A percentile compares a stretch with the other conserved stretches of the same genome.
These are phyloP conservation scores for Pseudopodoces humilis DNA, from an alignment of 2,113 vertebrate species.

Conservation along the genomic window DNA sequence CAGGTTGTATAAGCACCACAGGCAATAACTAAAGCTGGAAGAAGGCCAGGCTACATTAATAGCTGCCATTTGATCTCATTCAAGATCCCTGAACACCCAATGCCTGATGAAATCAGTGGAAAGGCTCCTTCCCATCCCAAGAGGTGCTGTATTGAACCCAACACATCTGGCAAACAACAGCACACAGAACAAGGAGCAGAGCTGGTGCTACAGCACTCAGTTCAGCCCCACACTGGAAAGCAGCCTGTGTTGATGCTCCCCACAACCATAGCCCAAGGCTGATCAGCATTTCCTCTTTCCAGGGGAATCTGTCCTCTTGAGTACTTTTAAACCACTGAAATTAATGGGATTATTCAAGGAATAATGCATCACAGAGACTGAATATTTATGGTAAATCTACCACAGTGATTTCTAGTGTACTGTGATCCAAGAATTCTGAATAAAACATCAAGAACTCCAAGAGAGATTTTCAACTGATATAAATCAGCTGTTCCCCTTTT, in stretches of 20 bases:
- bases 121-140: background rate
- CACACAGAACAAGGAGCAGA: background rate
- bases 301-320: background rate
- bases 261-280: background rate
- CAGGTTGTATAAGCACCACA: slow-evolving; percentile 50
- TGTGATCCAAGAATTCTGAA: slow-evolving; percentile 1
- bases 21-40: slow-evolving; percentile 45
- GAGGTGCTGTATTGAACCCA: background rate
- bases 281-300: background rate
- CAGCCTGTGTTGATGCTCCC: background rate
- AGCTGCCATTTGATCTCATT: slow-evolving; percentile 14
- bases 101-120: background rate
- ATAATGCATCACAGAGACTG: background rate
- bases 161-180: background rate
- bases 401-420: background rate
- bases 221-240: background rate
- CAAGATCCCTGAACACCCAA: background rate
- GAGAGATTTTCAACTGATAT: background rate
- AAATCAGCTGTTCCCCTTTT: background rate
- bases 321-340: background rate
- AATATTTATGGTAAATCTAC: slow-evolving; percentile 25
- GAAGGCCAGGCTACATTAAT: background rate
- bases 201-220: background rate
- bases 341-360: background rate
- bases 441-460: background rate